phyloP scores from a whole-genome alignment of 2,113 vertebrate genomes.

The Erpornis zantholeuca region DNA sequence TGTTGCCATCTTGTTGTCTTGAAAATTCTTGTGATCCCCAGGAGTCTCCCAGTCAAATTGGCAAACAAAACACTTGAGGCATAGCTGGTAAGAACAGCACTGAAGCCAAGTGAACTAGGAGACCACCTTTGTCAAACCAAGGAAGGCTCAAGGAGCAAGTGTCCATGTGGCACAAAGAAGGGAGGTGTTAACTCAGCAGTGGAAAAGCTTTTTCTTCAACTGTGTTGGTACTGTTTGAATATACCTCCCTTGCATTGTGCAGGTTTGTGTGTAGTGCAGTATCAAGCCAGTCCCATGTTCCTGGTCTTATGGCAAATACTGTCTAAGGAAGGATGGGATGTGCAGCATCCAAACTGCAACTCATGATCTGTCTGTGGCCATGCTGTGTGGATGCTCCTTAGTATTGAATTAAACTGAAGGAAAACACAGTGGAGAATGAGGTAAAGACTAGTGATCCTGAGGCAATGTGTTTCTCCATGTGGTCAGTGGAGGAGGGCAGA shows the following conservation, averaged over 20 bases:
- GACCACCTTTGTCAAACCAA: not conserved
- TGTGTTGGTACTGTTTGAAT: not conserved
- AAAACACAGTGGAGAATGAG: not conserved
- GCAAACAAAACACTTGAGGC: not conserved
- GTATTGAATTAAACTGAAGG: not conserved
- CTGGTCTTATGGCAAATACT: not conserved
- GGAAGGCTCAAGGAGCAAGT: not conserved
- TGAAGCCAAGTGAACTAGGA: not conserved
- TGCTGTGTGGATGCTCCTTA: not conserved
- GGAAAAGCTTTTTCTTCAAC: not conserved
- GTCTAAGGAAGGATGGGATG: not conserved
- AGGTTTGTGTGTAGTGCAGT: not conserved
- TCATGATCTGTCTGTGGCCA: accelerated
- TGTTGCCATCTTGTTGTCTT: not conserved
- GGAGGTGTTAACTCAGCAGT: not conserved
- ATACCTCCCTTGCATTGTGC: not conserved
- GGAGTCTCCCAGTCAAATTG: not conserved
- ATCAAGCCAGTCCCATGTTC: not conserved
- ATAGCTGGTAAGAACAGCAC: not conserved
- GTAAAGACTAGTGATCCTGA: not conserved
- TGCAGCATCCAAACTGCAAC: not conserved
- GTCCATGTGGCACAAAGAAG: not conserved
- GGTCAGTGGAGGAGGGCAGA: not conserved
- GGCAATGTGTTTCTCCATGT: accelerated
- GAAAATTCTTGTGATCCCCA: not conserved